Evolutionary conservation across 2,113 vertebrate genomes (phyloP).

Genomic region (Lutjanus erythropterus): DNA sequence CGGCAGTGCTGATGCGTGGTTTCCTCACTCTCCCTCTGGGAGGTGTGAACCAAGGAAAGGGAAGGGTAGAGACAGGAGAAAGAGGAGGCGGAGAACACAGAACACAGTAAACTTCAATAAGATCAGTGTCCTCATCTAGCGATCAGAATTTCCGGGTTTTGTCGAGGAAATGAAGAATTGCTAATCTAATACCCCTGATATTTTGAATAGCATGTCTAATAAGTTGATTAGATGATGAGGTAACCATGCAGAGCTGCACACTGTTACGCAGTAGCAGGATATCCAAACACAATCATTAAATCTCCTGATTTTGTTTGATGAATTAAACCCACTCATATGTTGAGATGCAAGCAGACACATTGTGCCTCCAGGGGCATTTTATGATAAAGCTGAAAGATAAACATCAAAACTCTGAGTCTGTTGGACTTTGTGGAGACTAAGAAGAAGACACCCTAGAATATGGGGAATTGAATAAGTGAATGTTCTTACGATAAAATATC

Average conservation of each 20-base stretch:
- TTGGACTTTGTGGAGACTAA: conserved; percentile 24
- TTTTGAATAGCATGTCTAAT: conserved; percentile 24
- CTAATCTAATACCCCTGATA: conserved; percentile 24
- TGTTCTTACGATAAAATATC: conserved; percentile 43
- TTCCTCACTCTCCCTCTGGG: conserved; percentile 75
- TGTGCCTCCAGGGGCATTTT: conserved; percentile 29
- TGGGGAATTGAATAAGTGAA: conserved; percentile 22
- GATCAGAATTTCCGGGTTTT: conserved; percentile 31
- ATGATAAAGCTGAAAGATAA: conserved; percentile 45
- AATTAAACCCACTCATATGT: conserved; percentile 42
- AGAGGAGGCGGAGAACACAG: conserved; percentile 41
- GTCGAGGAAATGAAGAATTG: conserved; percentile 31
- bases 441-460: conserved; percentile 22
- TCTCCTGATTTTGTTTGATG: conserved; percentile 57
- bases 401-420: conserved; percentile 24
- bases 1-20: conserved; percentile 66
- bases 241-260: conserved; percentile 40
- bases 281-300: conserved; percentile 51
- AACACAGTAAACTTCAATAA: conserved; percentile 51
- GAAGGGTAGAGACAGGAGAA: conserved; percentile 37
- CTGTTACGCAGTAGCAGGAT: conserved; percentile 14
- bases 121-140: conserved; percentile 22
- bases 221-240: conserved; percentile 42
- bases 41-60: conserved; percentile 61
- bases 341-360: conserved; percentile 47